Base-by-base conservation (phyloP, 2,113 vertebrate species). In the Alectura lathami region DNA sequence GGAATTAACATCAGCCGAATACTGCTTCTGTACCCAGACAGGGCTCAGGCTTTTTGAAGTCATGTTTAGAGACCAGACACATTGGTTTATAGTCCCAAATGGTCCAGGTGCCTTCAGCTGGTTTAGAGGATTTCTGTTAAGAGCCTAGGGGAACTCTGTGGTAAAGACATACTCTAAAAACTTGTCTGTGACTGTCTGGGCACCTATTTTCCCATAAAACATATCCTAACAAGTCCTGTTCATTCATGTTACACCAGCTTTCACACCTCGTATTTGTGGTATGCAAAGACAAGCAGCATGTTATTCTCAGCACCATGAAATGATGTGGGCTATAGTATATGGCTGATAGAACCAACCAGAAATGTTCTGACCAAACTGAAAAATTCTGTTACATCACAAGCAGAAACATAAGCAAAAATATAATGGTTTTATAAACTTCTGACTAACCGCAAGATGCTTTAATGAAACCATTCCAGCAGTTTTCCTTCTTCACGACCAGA, bases 201-300 rank as follows among this genome's bases (percentile, higher is more conserved):
- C 43, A 93, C 36, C 86, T 91, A 87, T 91, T 92, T 94, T 64
- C 83, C 77, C 88, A 81, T 84, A 53, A 88, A 88, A 96, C 81
- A 74, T 50, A 88, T 36, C 88, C 60, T 81, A 92, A 90, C 73
- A 93, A 97, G 88, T 64, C 81, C 74, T 89, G 45, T 75, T 95
- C 86, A 82, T 92, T 96, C 94, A 91, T 68, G 64, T 89, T 72
- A 84, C 42, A 94, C 88, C 91, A 96, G 86, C 62, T 94, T 96
- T 96, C 95, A 93, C 92, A 96, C 94, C 94, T 95, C 77, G 34
- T 95, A 86, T 86, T 93, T 96, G 94, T 88, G 91, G 94, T 94
- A 96, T 86, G 76, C 68, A 68, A 83, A 92, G 91, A 95, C 86
- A 96, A 94, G 77, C 60, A 91, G 78, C 56, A 64, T 78, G 66